Conservation (phyloP, 2,888 invertebrate species). For the Ormyrus nitidulus region DNA sequence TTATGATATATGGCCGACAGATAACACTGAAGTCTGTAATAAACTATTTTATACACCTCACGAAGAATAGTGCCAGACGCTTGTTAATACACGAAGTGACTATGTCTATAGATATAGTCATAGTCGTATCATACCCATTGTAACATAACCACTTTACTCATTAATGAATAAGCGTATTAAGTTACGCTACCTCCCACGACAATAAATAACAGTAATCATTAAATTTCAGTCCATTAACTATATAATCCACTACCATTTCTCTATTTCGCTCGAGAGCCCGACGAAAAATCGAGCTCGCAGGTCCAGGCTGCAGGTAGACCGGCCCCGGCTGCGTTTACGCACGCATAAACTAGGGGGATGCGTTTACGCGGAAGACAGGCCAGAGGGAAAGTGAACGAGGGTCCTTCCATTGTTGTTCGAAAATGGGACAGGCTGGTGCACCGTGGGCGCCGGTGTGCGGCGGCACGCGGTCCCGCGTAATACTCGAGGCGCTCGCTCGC, state of each 20-base stretch:
- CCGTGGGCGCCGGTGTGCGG: not conserved
- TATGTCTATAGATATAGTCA: no score
- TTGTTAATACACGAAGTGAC: no score
- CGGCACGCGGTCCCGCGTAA: slow-evolving; percentile 31
- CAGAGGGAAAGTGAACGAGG: slow-evolving; percentile 16
- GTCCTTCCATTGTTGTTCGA: slow-evolving; percentile 21
- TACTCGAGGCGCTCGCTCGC: slow-evolving; percentile 42
- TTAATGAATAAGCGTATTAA: no score
- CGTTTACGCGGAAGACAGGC: not conserved
- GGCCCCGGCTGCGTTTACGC: not conserved
- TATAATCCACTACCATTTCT: not conserved
- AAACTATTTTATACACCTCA: no score
- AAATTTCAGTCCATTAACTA: no score
- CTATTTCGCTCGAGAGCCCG: not conserved
- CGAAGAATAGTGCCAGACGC: no score
- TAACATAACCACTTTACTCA: no score
- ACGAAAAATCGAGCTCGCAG: slow-evolving; percentile 1
- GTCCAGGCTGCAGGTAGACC: not conserved
- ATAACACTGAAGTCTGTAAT: no score
- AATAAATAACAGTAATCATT: no score
- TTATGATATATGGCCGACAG: no score
- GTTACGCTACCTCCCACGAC: no score
- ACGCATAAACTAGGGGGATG: slow-evolving; percentile 13
- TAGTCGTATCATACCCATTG: no score
- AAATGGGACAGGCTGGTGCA: slow-evolving; percentile 1